A percentile compares a stretch with the other conserved stretches of the same genome.
Evolutionary conservation across 1,140 invertebrate genomes (phyloP).

Genomic region (Neotoxoptera formosana): DNA sequence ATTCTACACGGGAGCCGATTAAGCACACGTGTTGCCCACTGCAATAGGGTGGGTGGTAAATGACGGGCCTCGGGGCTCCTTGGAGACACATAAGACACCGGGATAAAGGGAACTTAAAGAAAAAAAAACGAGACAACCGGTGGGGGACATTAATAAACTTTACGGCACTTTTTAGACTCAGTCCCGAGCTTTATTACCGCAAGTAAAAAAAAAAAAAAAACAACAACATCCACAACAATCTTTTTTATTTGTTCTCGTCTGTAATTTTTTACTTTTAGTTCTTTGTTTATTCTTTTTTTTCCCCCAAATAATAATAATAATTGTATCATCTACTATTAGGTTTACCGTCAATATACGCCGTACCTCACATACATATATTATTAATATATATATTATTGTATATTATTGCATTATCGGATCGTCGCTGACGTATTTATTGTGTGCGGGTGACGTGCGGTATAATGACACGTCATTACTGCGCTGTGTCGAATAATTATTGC

Average conservation of each 20-base stretch:
- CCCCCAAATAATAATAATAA: neutral
- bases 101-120: conserved; percentile 52
- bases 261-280: neutral
- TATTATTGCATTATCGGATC: neutral
- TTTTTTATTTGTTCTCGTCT: conserved; percentile 54
- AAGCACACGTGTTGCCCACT: conserved; percentile 57
- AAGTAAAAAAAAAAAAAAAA: conserved; percentile 45
- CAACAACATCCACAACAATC: conserved; percentile 42
- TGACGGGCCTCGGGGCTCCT: conserved; percentile 50
- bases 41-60: conserved; percentile 46
- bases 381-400: neutral
- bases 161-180: conserved; percentile 58
- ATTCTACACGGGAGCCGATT: conserved; percentile 56
- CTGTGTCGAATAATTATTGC: neutral
- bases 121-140: conserved; percentile 57
- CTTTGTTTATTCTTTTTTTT: neutral
- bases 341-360: neutral
- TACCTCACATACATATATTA: too few species aligned
- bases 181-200: conserved; percentile 56
- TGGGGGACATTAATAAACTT: conserved; percentile 58
- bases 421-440: neutral
- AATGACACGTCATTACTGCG: too few species aligned
- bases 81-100: conserved; percentile 57
- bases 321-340: neutral
- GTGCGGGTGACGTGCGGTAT: too few species aligned